Evolutionary conservation across 2,797 vertebrate species (phyloP).

Genomic region (Lithobates pipiens): DNA sequence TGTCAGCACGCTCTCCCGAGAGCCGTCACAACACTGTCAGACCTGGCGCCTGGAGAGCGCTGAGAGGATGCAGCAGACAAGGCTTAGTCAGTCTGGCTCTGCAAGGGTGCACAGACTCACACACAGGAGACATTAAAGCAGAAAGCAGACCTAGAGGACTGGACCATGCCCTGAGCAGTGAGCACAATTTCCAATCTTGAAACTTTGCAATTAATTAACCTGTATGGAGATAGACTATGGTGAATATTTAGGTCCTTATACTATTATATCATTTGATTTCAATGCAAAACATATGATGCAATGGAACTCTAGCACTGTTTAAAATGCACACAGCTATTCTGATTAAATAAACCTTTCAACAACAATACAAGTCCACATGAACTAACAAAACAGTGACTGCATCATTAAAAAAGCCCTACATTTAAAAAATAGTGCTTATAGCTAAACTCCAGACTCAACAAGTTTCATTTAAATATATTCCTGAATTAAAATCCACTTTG

Average conservation of each 20-base stretch:
- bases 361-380: too few species aligned
- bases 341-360: too few species aligned
- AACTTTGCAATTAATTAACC: background rate
- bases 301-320: background rate
- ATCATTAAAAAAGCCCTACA: too few species aligned
- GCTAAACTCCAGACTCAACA: too few species aligned
- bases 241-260: background rate
- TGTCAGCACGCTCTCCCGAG: constrained; percentile 50
- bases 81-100: constrained; percentile 65
- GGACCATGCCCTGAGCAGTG: background rate
- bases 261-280: background rate
- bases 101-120: constrained; percentile 46
- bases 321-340: background rate
- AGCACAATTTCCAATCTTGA: background rate
- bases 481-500: too few species aligned
- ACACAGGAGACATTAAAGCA: background rate
- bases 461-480: too few species aligned
- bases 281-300: background rate
- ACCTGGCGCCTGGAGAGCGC: constrained; percentile 66
- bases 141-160: background rate
- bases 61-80: constrained; percentile 61
- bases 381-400: too few species aligned
- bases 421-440: too few species aligned
- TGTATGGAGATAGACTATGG: background rate
- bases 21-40: constrained; percentile 61